These are phyloP conservation scores for Chionomys nivalis DNA, from an alignment of 2,113 vertebrate genomes.

Conservation along the genomic window DNA sequence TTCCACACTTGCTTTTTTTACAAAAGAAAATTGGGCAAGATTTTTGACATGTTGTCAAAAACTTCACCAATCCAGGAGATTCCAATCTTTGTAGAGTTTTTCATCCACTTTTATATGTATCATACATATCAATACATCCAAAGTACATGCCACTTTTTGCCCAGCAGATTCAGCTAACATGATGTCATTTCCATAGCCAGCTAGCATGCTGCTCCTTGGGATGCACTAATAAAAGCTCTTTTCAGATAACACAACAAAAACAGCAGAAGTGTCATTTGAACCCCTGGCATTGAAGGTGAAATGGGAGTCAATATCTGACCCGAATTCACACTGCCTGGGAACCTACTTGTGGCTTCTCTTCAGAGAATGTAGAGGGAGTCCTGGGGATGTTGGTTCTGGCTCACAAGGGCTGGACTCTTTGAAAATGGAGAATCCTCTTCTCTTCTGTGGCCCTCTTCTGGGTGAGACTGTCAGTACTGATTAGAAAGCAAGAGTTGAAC, in stretches of 20 bases:
- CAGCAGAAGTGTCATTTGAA: background rate
- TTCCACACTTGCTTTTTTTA: background rate
- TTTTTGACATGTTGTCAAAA: background rate
- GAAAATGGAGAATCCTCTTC: background rate
- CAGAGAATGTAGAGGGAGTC: background rate
- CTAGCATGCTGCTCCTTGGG: background rate
- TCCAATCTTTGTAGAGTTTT: background rate
- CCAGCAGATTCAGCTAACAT: background rate
- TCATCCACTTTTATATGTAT: background rate
- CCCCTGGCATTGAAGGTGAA: background rate
- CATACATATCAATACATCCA: background rate
- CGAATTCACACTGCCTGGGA: background rate
- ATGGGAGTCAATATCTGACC: background rate
- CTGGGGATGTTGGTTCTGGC: background rate
- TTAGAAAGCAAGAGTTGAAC: background rate
- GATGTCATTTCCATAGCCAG: background rate
- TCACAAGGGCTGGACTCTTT: background rate
- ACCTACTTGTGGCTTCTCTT: background rate
- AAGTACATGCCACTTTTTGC: background rate
- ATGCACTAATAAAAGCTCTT: background rate
- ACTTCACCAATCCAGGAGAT: background rate
- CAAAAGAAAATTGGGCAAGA: background rate
- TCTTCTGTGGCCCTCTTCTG: background rate
- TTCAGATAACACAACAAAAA: background rate
- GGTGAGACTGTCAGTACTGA: background rate